phyloP scores from a whole-genome alignment of 2,797 vertebrate genomes.

The Poeciliopsis presidionis region DNA sequence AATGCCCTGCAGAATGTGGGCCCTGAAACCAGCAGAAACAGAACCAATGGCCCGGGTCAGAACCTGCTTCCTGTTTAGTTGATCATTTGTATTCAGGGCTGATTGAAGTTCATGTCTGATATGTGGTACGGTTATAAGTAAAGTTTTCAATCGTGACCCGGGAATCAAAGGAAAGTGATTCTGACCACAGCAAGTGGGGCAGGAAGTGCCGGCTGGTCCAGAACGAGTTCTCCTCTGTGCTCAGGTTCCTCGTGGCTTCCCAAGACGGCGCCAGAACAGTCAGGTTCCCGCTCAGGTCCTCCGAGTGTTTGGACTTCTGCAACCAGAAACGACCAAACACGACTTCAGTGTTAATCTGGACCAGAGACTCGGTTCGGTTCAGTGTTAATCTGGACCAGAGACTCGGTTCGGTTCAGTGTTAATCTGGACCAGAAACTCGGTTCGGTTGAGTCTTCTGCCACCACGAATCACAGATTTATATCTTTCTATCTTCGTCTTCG shows the following conservation, averaged over 20 bases:
- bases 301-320: constrained; percentile 33
- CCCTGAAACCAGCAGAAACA: constrained; percentile 75
- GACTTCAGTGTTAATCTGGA: neutral
- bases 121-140: no score
- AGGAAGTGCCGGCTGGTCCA: constrained; percentile 81
- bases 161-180: neutral
- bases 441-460: neutral
- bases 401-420: no score
- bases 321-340: neutral
- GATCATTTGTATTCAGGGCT: no score
- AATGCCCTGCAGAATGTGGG: constrained; percentile 86
- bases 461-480: no score
- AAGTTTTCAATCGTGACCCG: no score
- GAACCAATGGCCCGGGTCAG: no score
- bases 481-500: no score
- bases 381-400: no score
- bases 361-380: neutral
- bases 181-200: constrained; percentile 83
- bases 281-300: constrained; percentile 77
- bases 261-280: constrained; percentile 86
- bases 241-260: constrained; percentile 76
- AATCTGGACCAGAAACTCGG: neutral
- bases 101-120: no score
- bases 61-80: no score
- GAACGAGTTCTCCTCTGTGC: constrained; percentile 63